phyloP scores from a whole-genome alignment of 2,888 invertebrate species.

The Volucella bombylans region DNA sequence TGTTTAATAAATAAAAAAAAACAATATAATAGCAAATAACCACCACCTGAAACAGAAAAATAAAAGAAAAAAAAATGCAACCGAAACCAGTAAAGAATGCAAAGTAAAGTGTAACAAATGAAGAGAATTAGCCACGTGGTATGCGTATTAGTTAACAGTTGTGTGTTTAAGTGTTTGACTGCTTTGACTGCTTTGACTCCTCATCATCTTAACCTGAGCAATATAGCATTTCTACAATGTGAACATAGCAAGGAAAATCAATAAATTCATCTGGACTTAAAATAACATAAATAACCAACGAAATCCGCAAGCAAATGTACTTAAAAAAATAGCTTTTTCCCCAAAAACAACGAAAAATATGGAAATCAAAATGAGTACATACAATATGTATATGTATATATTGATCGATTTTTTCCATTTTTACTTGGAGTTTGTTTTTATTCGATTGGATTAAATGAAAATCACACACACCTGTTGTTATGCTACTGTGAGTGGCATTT shows the following conservation, averaged over 20 bases:
- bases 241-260: constrained; percentile 48
- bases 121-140: constrained; percentile 62
- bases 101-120: constrained; percentile 28
- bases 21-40: constrained; percentile 40
- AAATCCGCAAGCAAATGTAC: constrained; percentile 56
- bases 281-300: constrained; percentile 46
- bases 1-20: constrained; percentile 22
- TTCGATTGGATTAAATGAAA: constrained; percentile 73
- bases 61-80: constrained; percentile 46
- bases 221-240: constrained; percentile 63
- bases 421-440: constrained; percentile 75
- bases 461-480: constrained; percentile 82
- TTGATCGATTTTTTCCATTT: constrained; percentile 61
- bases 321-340: constrained; percentile 73
- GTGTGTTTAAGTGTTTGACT: constrained; percentile 48
- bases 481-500: constrained; percentile 74
- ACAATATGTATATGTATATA: constrained; percentile 52
- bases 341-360: constrained; percentile 59
- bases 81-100: constrained; percentile 48
- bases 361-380: constrained; percentile 64
- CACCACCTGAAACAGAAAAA: constrained; percentile 59
- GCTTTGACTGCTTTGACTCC: constrained; percentile 45
- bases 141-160: constrained; percentile 50
- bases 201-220: constrained; percentile 56
- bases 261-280: constrained; percentile 50